Conservation (phyloP, 2,888 invertebrate genomes). For the Oxyteleia sp. region DNA sequence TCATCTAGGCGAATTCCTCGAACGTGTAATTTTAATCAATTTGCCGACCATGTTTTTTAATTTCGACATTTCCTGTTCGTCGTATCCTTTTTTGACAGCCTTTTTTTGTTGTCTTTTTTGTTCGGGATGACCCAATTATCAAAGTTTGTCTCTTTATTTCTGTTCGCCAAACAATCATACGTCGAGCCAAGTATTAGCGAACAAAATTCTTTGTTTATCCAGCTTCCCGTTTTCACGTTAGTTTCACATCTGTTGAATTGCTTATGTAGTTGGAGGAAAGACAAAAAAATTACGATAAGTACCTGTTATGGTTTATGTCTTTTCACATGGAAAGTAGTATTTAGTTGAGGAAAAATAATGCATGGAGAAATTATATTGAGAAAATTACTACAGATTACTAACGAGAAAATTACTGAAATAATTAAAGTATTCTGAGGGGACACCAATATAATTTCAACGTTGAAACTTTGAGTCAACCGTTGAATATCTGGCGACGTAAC, state of each 20-base stretch:
- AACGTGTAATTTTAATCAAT: slow-evolving; percentile 36
- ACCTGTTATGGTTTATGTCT: too few species aligned
- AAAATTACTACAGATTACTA: too few species aligned
- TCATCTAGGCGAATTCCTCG: neutral
- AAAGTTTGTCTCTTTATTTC: slow-evolving; percentile 21
- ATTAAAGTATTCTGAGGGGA: too few species aligned
- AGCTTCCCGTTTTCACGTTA: slow-evolving; percentile 9
- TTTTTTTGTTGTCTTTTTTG: neutral
- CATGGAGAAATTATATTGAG: too few species aligned
- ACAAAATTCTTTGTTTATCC: slow-evolving; percentile 30
- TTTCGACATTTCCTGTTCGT: neutral
- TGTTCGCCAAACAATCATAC: slow-evolving; percentile 31
- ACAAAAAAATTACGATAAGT: neutral
- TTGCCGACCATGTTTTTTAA: slow-evolving; percentile 10
- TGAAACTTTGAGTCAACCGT: too few species aligned
- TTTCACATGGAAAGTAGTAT: too few species aligned
- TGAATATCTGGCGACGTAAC: too few species aligned
- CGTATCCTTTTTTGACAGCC: too few species aligned
- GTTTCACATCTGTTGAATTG: slow-evolving; percentile 20
- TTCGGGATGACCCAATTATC: slow-evolving; percentile 16
- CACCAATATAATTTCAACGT: too few species aligned
- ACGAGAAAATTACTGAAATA: too few species aligned
- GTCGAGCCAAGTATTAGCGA: slow-evolving; percentile 22
- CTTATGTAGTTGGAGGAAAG: slow-evolving; percentile 1
- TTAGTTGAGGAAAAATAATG: too few species aligned